Conservation (phyloP, 2,113 vertebrate species). For the Pituophis catenifer region DNA sequence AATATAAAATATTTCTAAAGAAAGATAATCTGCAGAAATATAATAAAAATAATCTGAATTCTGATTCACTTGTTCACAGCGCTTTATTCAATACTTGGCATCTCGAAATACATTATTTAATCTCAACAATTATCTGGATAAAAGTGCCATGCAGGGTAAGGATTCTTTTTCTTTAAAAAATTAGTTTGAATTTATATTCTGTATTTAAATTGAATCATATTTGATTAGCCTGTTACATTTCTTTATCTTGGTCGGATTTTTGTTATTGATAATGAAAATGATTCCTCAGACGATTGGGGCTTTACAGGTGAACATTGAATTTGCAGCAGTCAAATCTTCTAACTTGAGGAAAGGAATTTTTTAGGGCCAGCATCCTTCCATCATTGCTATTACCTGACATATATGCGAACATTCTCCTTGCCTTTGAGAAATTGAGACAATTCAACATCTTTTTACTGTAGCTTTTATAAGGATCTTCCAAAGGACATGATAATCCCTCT, state of each 20-base stretch:
- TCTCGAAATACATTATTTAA: conserved; percentile 94
- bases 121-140: conserved; percentile 94
- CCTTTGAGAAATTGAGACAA: background rate
- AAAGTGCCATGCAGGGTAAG: conserved; percentile 90
- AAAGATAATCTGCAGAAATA: background rate
- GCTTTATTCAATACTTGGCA: conserved; percentile 93
- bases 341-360: background rate
- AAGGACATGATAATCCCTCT: background rate
- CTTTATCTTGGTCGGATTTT: background rate
- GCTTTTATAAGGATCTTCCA: background rate
- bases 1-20: background rate
- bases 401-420: background rate
- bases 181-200: background rate
- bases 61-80: conserved; percentile 67
- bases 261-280: background rate
- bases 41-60: conserved; percentile 13
- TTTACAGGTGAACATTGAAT: background rate
- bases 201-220: background rate
- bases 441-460: background rate
- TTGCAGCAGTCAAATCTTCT: background rate
- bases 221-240: background rate
- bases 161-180: conserved; percentile 14
- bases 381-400: background rate
- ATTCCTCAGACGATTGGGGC: background rate
- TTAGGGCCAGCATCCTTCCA: background rate